These are phyloP conservation scores for Salvelinus alpinus DNA, from an alignment of 2,113 vertebrate genomes.

Conservation along the genomic window DNA sequence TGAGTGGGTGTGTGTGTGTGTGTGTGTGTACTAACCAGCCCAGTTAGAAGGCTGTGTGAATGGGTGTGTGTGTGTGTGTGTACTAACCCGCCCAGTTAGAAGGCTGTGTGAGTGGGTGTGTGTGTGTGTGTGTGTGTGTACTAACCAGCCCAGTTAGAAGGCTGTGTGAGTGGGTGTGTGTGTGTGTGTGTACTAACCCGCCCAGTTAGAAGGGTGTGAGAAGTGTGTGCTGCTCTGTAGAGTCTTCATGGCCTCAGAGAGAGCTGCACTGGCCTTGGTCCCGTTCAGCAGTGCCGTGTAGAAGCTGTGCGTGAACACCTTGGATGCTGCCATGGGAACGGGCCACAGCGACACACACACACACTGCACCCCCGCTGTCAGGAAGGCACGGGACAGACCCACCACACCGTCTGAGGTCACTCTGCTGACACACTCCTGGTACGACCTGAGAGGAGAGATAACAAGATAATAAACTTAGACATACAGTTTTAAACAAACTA, in stretches of 20 bases:
- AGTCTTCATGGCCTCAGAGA: constrained; percentile 88
- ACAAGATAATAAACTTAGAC: no score
- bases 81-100: no score
- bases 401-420: constrained; percentile 88
- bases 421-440: constrained; percentile 85
- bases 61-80: not conserved
- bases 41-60: not conserved
- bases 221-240: constrained; percentile 92
- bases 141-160: no score
- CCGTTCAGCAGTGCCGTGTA: constrained; percentile 87
- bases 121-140: not conserved
- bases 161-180: no score
- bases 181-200: constrained; percentile 73
- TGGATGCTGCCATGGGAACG: constrained; percentile 85
- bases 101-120: not conserved
- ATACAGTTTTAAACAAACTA: no score
- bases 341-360: constrained; percentile 93
- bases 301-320: constrained; percentile 88
- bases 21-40: no score
- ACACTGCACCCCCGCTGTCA: constrained; percentile 89
- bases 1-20: no score
- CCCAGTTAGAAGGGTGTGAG: constrained; percentile 94
- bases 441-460: constrained; percentile 65
- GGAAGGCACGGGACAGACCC: constrained; percentile 88
- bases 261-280: constrained; percentile 86